A percentile compares a stretch with the other conserved stretches of the same genome.
Evolutionary conservation across 2,113 vertebrate genomes (phyloP).

Genomic region (Serinus canaria): DNA sequence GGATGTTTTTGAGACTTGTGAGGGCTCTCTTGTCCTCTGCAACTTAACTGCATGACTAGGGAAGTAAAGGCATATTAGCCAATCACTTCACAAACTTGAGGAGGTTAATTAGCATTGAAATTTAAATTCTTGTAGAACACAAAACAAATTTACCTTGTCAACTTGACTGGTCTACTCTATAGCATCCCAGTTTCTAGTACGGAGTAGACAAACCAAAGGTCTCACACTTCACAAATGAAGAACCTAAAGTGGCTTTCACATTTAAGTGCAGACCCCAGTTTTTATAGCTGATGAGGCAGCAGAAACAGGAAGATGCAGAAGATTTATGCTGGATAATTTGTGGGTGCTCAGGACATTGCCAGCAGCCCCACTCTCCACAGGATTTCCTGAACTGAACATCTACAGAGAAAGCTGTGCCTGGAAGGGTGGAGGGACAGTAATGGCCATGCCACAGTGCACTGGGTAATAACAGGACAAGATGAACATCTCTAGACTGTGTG

Average conservation of each 20-base stretch:
- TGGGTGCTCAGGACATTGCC: neutral
- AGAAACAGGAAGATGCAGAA: neutral
- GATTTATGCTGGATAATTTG: neutral
- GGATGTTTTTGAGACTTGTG: neutral
- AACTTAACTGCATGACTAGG: neutral
- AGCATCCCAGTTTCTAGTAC: neutral
- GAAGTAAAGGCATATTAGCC: neutral
- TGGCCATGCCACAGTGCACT: neutral
- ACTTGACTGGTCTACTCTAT: neutral
- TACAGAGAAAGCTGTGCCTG: neutral
- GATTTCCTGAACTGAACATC: neutral
- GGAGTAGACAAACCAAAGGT: neutral
- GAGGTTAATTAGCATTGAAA: neutral
- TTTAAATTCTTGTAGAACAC: neutral
- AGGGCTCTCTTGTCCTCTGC: neutral
- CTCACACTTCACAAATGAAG: neutral
- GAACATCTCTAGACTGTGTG: neutral
- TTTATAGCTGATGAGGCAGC: neutral
- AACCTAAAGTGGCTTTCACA: neutral
- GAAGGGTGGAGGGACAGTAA: neutral
- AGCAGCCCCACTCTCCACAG: neutral
- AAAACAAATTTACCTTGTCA: neutral
- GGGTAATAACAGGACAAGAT: neutral
- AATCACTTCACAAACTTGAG: neutral
- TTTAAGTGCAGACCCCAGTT: neutral